A percentile compares a stretch with the other conserved stretches of the same genome.
Conservation (phyloP, 1,140 invertebrate species). For the Pantala flavescens region DNA sequence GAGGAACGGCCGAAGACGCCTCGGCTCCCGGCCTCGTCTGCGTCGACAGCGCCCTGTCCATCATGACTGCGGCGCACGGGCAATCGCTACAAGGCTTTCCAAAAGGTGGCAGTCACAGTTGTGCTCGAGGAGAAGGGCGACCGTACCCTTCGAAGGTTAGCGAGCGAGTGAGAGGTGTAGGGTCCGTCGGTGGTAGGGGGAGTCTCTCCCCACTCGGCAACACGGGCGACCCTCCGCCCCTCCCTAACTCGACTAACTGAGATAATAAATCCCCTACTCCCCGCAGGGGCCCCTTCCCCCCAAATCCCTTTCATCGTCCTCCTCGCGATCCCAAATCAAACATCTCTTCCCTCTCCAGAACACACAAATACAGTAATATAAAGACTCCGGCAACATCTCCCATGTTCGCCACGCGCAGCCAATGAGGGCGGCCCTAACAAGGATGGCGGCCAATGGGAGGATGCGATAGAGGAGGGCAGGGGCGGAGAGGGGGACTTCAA, state of each 20-base stretch:
- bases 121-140: no score
- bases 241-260: neutral
- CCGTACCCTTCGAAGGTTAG: no score
- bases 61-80: neutral
- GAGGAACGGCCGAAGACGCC: neutral
- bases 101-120: no score
- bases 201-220: no score
- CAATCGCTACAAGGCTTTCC: neutral
- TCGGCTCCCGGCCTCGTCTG: neutral
- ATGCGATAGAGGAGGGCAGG: neutral
- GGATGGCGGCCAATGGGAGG: neutral
- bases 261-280: no score
- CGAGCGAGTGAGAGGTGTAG: no score
- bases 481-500: neutral
- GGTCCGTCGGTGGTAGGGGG: no score
- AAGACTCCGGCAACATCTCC: neutral
- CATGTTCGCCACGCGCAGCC: neutral
- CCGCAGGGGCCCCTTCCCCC: neutral
- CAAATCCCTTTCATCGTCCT: neutral
- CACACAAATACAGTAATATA: constrained; percentile 5
- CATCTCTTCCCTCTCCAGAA: neutral
- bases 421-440: neutral
- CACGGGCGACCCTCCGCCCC: neutral
- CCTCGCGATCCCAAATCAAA: neutral
- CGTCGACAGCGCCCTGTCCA: neutral